Evolutionary conservation across 2,113 vertebrate genomes (phyloP).

Genomic region (Ciconia maguari): DNA sequence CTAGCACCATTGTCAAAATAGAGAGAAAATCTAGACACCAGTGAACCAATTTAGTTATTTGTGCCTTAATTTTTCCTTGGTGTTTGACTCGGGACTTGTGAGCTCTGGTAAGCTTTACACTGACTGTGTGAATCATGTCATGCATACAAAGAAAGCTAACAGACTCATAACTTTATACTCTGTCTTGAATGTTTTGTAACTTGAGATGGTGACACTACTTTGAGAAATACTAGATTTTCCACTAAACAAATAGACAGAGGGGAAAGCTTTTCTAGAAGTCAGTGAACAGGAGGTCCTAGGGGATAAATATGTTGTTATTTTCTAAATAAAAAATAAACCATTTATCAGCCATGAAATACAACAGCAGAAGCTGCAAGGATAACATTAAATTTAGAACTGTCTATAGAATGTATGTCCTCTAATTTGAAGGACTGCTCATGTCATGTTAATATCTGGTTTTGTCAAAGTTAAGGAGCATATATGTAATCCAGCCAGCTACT

Average conservation of each 20-base stretch:
- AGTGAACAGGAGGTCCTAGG: background rate
- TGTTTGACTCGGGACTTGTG: background rate
- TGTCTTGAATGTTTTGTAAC: background rate
- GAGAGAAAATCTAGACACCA: background rate
- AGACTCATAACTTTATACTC: background rate
- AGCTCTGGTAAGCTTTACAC: background rate
- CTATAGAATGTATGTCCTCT: background rate
- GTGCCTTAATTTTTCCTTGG: background rate
- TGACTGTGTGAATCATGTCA: background rate
- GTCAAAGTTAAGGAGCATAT: background rate
- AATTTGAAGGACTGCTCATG: background rate
- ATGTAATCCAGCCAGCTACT: background rate
- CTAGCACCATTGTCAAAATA: background rate
- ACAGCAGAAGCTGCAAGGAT: background rate
- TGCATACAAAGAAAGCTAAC: background rate
- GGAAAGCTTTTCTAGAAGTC: background rate
- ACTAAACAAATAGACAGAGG: background rate
- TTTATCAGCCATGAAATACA: background rate
- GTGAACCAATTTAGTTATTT: background rate
- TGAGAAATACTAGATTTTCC: background rate
- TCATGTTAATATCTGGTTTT: background rate
- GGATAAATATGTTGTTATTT: background rate
- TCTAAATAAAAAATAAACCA: background rate
- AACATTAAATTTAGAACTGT: background rate
- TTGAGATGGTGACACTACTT: background rate